Evolutionary conservation across 2,888 invertebrate genomes (phyloP), one percentile per base, ranked within the genome.

Genomic region (Xestobium rufovillosum): DNA sequence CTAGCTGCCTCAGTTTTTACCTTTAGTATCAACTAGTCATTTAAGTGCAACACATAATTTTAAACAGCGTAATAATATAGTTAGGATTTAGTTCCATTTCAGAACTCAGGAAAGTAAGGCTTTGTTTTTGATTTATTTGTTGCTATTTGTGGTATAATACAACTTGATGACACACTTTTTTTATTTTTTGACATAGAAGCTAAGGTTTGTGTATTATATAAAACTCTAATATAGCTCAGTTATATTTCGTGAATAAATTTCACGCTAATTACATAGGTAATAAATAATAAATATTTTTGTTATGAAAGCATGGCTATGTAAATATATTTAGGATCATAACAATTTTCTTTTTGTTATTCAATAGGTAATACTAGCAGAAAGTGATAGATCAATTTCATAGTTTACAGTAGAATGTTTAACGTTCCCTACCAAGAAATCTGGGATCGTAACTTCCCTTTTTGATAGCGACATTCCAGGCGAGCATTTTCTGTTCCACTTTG

Each of bases 11-110:
- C 53, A 47, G 50, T 54, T 44, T 48, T 43, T 50, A 50, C 47
- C 43, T 48, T 28, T 47, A 50, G 45, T 50, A 48, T 53, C 51
- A 51, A 42, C 58, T 58, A 58, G 58, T 58, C 58, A 58, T 55
- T 49, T 56, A 56, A 23, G 55, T 55, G 56, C 54, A 53, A 50
- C 47, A 48, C 34, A 47, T 47, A 35, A 44, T 39, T 41, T 39
- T 50, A 51, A 19, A 19, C n/a, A 19, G n/a, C n/a, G n/a, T n/a
- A n/a, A 19, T n/a, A 19, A 8, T 19, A 19, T 19, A n/a, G 6
- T 19, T 19, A 19, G 23, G 6, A 32, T 46, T 49, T 48, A 49
- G 47, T 48, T 50, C 29, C 38, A 34, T 19, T 19, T 19, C n/a
- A 8, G 6, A 19, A 19, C 23, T 19, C 23, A 19, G 23, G 23